Evolutionary conservation across 2,888 invertebrate species (phyloP).

Genomic region (Amiota mariae): DNA sequence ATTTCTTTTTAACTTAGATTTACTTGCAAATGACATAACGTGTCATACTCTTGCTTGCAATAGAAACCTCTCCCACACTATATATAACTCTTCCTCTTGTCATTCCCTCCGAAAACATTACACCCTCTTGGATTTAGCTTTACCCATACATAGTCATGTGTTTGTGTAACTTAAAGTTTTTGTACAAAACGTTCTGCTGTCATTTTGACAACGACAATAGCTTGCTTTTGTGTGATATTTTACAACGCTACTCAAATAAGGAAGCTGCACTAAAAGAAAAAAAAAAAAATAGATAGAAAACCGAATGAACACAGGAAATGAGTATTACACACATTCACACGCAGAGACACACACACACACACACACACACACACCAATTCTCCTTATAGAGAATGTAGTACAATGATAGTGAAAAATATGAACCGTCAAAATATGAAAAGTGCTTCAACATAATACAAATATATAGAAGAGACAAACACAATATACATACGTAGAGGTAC

Average conservation of each 20-base stretch:
- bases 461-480: too few relatives aligned
- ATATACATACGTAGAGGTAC: background rate
- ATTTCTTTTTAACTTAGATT: constrained; percentile 9
- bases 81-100: background rate
- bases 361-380: constrained; percentile 32
- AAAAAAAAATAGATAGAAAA: constrained; percentile 45
- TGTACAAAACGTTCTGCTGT: constrained; percentile 59
- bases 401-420: constrained; percentile 8
- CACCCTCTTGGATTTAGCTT: background rate
- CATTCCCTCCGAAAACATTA: too few relatives aligned
- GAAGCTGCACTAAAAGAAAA: constrained; percentile 43
- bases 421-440: constrained; percentile 23
- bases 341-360: constrained; percentile 25
- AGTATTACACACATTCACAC: constrained; percentile 27
- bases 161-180: constrained; percentile 54
- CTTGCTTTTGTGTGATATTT: constrained; percentile 46
- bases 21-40: constrained; percentile 58
- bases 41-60: constrained; percentile 44
- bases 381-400: background rate
- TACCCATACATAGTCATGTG: background rate
- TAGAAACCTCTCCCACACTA: background rate
- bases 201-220: constrained; percentile 55
- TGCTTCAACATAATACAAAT: constrained; percentile 17
- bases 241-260: constrained; percentile 39
- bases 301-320: constrained; percentile 39